phyloP scores from a whole-genome alignment of 2,113 vertebrate species.

The Ciconia stormi region DNA sequence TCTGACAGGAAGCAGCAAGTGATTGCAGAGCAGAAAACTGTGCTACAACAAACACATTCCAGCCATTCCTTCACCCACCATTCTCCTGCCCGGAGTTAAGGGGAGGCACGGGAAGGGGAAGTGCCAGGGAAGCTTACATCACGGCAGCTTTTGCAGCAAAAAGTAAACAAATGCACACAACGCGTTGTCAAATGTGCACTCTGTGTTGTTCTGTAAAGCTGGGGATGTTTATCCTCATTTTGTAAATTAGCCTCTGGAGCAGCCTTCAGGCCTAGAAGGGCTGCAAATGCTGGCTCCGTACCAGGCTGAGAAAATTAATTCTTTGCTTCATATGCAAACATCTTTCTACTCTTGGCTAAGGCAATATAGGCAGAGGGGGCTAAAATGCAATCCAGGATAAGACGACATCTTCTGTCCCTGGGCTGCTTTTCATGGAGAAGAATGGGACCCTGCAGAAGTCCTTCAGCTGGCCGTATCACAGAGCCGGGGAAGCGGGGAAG shows the following conservation, averaged over 20 bases:
- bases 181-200: rapidly evolving
- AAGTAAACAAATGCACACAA: background rate
- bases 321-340: background rate
- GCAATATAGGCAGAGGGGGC: background rate
- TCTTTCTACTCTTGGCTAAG: background rate
- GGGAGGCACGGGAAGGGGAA: background rate
- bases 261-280: background rate
- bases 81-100: background rate
- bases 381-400: rapidly evolving
- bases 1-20: constrained; percentile 23
- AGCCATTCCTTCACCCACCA: constrained; percentile 56
- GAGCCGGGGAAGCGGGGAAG: background rate
- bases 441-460: background rate
- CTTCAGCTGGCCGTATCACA: background rate
- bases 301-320: background rate
- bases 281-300: background rate
- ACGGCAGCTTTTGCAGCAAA: background rate
- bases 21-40: constrained; percentile 20
- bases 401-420: background rate
- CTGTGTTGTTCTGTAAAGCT: background rate
- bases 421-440: background rate
- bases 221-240: background rate
- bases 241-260: background rate
- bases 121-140: background rate
- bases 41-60: constrained; percentile 47